Conservation (phyloP, 2,113 vertebrate species). For the Psilopsiagon aurifrons region DNA sequence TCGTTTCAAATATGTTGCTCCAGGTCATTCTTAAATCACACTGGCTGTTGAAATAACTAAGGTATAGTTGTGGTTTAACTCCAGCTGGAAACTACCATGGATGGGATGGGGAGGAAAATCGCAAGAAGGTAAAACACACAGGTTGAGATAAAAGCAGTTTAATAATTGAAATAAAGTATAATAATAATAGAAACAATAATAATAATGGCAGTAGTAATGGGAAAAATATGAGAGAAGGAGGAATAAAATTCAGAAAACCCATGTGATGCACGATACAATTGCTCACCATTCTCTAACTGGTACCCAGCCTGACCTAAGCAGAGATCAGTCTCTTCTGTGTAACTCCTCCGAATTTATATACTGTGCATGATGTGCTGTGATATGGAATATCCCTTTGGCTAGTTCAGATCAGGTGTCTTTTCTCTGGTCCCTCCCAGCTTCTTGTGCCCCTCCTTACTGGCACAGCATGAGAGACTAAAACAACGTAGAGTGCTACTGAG, state of each 20-base stretch:
- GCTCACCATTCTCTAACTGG: background rate
- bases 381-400: background rate
- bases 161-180: background rate
- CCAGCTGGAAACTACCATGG: background rate
- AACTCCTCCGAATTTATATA: background rate
- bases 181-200: background rate
- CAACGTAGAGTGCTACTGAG: background rate
- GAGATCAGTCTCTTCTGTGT: background rate
- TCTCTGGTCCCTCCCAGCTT: background rate
- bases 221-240: background rate
- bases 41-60: background rate
- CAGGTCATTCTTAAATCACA: conserved; percentile 15
- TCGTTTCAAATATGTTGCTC: background rate
- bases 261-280: background rate
- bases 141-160: background rate
- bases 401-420: background rate
- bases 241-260: background rate
- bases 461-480: background rate
- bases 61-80: background rate
- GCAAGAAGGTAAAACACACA: background rate
- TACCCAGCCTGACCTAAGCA: background rate
- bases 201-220: background rate
- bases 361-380: background rate
- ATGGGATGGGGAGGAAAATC: background rate
- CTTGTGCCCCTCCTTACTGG: background rate